These are phyloP conservation scores for Chiloscyllium plagiosum DNA, from an alignment of 2,113 vertebrate genomes.

Conservation along the genomic window DNA sequence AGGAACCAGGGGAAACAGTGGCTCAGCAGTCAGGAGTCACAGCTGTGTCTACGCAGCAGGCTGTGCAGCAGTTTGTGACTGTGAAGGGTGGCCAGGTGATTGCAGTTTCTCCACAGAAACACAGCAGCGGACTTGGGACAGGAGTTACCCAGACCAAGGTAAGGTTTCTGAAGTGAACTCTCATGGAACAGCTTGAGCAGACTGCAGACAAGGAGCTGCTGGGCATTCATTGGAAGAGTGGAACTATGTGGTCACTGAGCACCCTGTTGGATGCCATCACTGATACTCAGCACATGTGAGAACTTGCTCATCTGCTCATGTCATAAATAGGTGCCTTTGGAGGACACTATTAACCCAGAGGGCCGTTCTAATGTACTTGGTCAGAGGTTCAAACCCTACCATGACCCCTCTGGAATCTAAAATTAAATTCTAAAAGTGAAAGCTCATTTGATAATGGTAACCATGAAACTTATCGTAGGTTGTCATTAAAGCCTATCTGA, in stretches of 20 bases:
- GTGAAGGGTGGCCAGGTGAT: constrained; percentile 94
- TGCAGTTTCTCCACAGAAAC: constrained; percentile 86
- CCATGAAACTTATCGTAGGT: too few species aligned
- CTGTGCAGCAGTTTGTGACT: constrained; percentile 84
- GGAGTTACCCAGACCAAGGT: constrained; percentile 75
- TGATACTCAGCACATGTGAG: background rate
- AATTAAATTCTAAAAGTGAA: too few species aligned
- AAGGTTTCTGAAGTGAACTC: background rate
- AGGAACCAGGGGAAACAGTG: constrained; percentile 86
- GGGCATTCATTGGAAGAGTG: too few species aligned
- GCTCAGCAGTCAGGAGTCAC: constrained; percentile 55
- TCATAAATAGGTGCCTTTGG: background rate
- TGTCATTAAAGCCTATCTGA: too few species aligned
- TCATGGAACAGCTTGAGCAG: background rate
- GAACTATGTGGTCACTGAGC: background rate
- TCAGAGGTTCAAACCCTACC: too few species aligned
- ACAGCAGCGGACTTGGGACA: constrained; percentile 56
- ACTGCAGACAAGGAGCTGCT: background rate
- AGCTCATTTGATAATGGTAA: too few species aligned
- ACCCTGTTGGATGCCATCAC: background rate
- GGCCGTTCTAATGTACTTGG: too few species aligned
- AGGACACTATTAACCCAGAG: too few species aligned
- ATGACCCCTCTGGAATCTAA: too few species aligned
- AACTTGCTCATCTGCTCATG: background rate
- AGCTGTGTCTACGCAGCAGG: constrained; percentile 65